Base-by-base conservation (phyloP, 2,113 vertebrate genomes). In the Otocyon megalotis region DNA sequence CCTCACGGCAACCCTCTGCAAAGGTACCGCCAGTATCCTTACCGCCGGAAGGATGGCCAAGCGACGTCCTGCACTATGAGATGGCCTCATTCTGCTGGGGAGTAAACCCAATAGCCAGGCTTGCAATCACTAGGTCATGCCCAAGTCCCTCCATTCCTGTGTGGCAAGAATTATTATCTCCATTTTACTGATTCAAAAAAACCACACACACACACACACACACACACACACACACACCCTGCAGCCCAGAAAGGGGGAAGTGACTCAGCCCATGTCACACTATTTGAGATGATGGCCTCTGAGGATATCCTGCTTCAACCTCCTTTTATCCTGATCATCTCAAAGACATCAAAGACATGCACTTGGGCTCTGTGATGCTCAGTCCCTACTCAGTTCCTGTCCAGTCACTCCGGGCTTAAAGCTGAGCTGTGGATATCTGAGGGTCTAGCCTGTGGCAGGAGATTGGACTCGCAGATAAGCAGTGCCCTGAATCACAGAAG, bases 81-180 rank as follows among this genome's bases (percentile, higher is more conserved):
- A 60, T 58, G 50, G 60, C n/a, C 62, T 88, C 81, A 8, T 69
- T 26, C 37, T 76, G 71, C 90, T 24, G 16, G 7, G 24, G 24
- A 24, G 0, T n/a, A 65, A 76, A 53, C 48, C 76, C 77, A 0
- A n/a, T 62, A 48, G n/a, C 54, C 13, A 15, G 30, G 81, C 30
- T n/a, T 6, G 1, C 17, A 22, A 76, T 84, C 20, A 19, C 26
- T 50, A 15, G 76, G 28, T 50, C 81, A 28, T n/a, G 30, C 50
- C 83, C 88, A 69, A 24, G 0, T 43, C 30, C 76, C 53, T 67
- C 16, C 14, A 54, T 53, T 53, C 69, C 22, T 26, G 17, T 58
- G 54, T 86, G n/a, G 53, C 24, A 32, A n/a, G 63, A 82, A 79
- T 90, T 67, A 72, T 50, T 69, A 60, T 95, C 81, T 88, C 35